A percentile compares a stretch with the other conserved stretches of the same genome.
phyloP scores from a whole-genome alignment of 2,888 invertebrate species.

The Netelia inedita region DNA sequence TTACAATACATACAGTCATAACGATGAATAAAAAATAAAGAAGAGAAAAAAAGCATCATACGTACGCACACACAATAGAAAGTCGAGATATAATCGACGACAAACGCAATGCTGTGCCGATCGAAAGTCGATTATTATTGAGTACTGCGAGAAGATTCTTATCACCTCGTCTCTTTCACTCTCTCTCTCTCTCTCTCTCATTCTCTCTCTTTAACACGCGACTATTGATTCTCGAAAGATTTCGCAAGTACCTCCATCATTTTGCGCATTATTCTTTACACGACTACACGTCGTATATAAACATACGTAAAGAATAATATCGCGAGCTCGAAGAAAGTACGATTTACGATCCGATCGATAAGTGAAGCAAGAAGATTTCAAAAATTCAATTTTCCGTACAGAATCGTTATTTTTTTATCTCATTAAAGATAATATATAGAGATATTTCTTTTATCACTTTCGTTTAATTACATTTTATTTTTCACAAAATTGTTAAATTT shows the following conservation, averaged over 20 bases:
- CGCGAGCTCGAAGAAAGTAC: neutral
- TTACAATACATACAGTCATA: neutral
- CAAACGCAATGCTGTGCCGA: constrained; percentile 22
- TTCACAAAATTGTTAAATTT: neutral
- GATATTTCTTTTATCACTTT: neutral
- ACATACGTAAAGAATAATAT: neutral
- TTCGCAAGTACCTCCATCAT: constrained; percentile 20
- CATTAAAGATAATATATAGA: too few species aligned
- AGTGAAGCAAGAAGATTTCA: too few species aligned
- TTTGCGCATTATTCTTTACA: neutral
- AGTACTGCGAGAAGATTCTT: constrained; percentile 25
- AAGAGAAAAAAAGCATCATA: neutral
- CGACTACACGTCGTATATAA: neutral
- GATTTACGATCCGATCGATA: too few species aligned
- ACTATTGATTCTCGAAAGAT: constrained; percentile 18
- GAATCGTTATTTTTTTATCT: too few species aligned
- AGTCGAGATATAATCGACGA: constrained; percentile 34
- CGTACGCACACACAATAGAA: constrained; percentile 35
- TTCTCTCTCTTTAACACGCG: neutral
- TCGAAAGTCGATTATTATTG: constrained; percentile 45
- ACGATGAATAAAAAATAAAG: neutral
- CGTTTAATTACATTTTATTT: neutral
- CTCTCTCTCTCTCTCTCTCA: too few species aligned
- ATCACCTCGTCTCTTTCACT: neutral
- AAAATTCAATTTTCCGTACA: too few species aligned